These are phyloP conservation scores for Electrophaes corylata DNA, from an alignment of 2,888 invertebrate genomes.

Conservation along the genomic window DNA sequence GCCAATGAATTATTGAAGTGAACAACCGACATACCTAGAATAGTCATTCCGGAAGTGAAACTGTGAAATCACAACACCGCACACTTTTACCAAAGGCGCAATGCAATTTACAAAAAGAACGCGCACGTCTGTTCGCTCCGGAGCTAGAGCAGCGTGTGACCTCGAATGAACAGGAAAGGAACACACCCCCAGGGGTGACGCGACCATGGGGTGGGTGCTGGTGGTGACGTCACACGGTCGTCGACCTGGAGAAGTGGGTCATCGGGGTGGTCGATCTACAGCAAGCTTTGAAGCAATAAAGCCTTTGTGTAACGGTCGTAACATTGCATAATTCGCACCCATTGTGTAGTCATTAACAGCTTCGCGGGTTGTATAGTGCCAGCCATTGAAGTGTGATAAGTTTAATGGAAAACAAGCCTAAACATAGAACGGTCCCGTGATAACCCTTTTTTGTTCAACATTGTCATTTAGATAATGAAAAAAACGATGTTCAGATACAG, in stretches of 20 bases:
- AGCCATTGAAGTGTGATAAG: constrained; percentile 17
- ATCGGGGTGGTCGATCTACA: constrained; percentile 70
- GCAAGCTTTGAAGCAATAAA: constrained; percentile 52
- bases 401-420: neutral
- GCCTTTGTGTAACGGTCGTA: constrained; percentile 50
- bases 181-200: constrained; percentile 72
- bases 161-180: constrained; percentile 65
- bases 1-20: neutral
- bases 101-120: constrained; percentile 41
- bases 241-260: constrained; percentile 77
- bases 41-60: constrained; percentile 59
- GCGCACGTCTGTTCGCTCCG: constrained; percentile 61
- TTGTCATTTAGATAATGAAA: neutral
- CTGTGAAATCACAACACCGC: constrained; percentile 40
- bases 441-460: neutral
- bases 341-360: constrained; percentile 37
- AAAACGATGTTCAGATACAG: neutral
- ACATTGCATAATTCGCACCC: constrained; percentile 48
- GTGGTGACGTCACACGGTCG: constrained; percentile 80
- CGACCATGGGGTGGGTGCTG: constrained; percentile 51
- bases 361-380: constrained; percentile 21
- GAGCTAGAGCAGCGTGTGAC: constrained; percentile 69
- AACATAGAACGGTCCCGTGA: neutral
- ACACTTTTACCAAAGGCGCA: constrained; percentile 29
- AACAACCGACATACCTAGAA: constrained; percentile 62